A percentile compares a stretch with the other conserved stretches of the same genome.
These are phyloP conservation scores for Siderastrea radians DNA, from an alignment of 92 coral and sea anemone species.

Conservation along the genomic window DNA sequence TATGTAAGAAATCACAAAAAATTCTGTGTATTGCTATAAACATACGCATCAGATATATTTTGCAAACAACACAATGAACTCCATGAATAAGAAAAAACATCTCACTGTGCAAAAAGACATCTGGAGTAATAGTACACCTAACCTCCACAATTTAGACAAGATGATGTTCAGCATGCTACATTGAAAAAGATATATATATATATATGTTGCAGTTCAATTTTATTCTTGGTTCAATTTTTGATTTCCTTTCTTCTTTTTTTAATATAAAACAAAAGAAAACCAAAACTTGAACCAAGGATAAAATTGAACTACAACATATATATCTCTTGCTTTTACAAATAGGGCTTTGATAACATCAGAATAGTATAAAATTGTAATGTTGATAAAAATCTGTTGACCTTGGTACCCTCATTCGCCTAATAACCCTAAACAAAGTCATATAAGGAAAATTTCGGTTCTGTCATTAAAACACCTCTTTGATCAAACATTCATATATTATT, in stretches of 20 bases:
- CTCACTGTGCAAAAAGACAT: background rate
- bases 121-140: too few relatives aligned
- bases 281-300: too few relatives aligned
- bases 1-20: background rate
- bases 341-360: constrained; percentile 2
- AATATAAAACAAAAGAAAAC: background rate
- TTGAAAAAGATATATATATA: background rate
- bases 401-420: background rate
- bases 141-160: too few relatives aligned
- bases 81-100: background rate
- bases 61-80: background rate
- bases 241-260: too few relatives aligned
- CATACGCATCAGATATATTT: background rate
- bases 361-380: background rate
- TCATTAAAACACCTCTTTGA: too few relatives aligned
- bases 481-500: too few relatives aligned
- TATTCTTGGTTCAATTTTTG: too few relatives aligned
- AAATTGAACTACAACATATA: background rate
- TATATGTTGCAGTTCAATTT: too few relatives aligned
- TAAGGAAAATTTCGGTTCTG: too few relatives aligned
- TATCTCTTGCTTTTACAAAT: background rate
- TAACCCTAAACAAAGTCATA: background rate
- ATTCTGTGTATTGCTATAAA: background rate
- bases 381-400: constrained; percentile 20
- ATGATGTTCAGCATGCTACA: too few relatives aligned